Evolutionary conservation across 2,113 vertebrate genomes (phyloP).

Genomic region (Anser cygnoides): DNA sequence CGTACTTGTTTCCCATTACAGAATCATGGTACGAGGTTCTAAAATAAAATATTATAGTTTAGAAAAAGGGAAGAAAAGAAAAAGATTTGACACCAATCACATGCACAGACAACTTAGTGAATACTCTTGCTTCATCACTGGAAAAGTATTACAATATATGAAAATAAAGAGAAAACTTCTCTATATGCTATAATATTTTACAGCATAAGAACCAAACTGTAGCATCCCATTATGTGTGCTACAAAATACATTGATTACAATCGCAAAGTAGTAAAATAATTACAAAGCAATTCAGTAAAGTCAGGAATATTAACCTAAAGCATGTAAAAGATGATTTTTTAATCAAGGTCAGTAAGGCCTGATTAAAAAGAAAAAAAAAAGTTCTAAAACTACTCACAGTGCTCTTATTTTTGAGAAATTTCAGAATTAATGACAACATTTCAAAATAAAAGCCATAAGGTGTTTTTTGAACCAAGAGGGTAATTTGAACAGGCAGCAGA

Average conservation of each 20-base stretch:
- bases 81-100: background rate
- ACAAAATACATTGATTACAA: background rate
- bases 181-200: background rate
- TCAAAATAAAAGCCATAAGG: background rate
- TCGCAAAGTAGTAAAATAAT: background rate
- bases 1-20: conserved; percentile 90
- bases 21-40: conserved; percentile 88
- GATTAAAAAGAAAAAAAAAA: background rate
- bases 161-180: background rate
- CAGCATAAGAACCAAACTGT: background rate
- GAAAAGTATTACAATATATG: background rate
- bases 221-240: background rate
- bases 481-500: background rate
- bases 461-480: background rate
- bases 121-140: accelerated
- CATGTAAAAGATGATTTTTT: background rate
- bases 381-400: background rate
- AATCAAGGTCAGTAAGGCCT: background rate
- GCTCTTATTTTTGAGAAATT: background rate
- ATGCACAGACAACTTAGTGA: background rate
- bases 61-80: background rate
- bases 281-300: background rate
- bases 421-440: background rate
- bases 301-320: background rate
- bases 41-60: background rate